Conservation (phyloP, 2,797 vertebrate species). For the Apodemus agrarius region DNA sequence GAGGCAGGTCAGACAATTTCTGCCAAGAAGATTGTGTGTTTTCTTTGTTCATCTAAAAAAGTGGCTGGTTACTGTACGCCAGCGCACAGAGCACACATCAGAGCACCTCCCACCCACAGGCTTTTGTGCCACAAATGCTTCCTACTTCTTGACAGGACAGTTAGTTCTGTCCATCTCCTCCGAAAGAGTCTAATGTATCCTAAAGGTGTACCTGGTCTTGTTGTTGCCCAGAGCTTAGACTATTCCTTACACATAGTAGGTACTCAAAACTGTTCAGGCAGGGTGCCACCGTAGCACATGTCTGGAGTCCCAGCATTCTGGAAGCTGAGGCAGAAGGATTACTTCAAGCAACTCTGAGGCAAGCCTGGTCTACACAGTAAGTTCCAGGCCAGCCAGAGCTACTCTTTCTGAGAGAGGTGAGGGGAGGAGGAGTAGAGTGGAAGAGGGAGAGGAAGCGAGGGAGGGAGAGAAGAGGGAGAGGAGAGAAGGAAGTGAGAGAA, state of each 20-base stretch:
- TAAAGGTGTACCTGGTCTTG: background rate
- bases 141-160: background rate
- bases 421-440: background rate
- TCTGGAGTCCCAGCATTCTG: background rate
- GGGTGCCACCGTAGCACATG: background rate
- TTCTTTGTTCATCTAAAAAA: background rate
- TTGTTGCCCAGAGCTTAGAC: background rate
- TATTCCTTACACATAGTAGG: background rate
- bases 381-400: background rate
- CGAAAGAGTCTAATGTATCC: background rate
- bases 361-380: background rate
- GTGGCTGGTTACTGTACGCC: background rate
- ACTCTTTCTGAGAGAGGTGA: background rate
- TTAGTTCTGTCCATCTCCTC: background rate
- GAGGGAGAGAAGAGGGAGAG: background rate
- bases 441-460: background rate
- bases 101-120: rapidly evolving
- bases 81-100: background rate
- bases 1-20: background rate
- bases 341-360: background rate
- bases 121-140: background rate
- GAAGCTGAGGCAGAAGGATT: background rate
- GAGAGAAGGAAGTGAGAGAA: background rate
- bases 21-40: background rate
- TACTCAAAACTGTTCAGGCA: background rate